Evolutionary conservation across 2,888 invertebrate species (phyloP).

Genomic region (Hoplodrina ambigua): DNA sequence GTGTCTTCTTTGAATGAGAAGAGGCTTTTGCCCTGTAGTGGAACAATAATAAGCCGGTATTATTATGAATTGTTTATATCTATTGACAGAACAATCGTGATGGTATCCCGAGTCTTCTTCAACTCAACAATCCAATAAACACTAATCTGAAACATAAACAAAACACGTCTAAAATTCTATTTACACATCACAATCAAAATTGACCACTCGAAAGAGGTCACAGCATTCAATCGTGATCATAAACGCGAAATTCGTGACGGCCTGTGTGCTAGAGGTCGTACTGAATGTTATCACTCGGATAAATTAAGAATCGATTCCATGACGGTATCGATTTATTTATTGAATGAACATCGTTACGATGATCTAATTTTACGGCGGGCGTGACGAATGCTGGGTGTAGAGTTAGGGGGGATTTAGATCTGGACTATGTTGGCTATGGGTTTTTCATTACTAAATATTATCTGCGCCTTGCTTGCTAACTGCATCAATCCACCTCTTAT

Average conservation of each 20-base stretch:
- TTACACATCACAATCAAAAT: slow-evolving; percentile 58
- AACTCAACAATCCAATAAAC: slow-evolving; percentile 9
- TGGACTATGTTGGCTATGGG: not conserved
- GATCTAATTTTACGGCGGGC: slow-evolving; percentile 81
- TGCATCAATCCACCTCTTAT: no score
- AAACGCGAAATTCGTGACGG: slow-evolving; percentile 73
- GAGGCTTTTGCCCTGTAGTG: no score
- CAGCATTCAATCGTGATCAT: slow-evolving; percentile 68
- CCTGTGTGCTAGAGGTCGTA: slow-evolving; percentile 69
- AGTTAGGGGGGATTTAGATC: slow-evolving; percentile 31
- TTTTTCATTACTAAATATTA: no score
- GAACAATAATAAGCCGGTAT: not conserved
- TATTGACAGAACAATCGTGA: slow-evolving; percentile 19
- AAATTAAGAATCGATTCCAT: slow-evolving; percentile 76
- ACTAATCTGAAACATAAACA: slow-evolving; percentile 45
- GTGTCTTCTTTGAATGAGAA: no score
- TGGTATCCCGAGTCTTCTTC: not conserved
- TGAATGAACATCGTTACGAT: slow-evolving; percentile 71
- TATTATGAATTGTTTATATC: not conserved
- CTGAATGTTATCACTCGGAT: slow-evolving; percentile 76
- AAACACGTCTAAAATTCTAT: slow-evolving; percentile 41
- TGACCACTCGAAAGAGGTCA: slow-evolving; percentile 63
- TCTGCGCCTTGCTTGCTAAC: no score
- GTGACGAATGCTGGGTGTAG: slow-evolving; percentile 65
- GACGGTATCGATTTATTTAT: slow-evolving; percentile 77